A percentile compares a stretch with the other conserved stretches of the same genome.
Conservation (phyloP, 2,113 vertebrate genomes). For the Festucalex cinctus region DNA sequence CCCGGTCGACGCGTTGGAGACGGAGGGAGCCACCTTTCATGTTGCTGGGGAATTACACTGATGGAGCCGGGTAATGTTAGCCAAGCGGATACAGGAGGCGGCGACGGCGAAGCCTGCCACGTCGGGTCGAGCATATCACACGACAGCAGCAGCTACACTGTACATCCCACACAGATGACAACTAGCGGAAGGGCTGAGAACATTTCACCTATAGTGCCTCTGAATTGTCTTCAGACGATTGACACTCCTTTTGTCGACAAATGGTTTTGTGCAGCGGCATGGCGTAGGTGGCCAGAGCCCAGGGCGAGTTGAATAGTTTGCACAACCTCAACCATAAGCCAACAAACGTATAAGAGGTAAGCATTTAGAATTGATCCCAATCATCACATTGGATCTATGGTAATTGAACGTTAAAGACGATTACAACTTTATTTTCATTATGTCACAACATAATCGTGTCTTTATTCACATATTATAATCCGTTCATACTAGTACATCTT, state of each 20-base stretch:
- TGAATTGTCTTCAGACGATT: conserved; percentile 1
- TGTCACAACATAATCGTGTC: too few species aligned
- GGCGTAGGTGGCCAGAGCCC: background rate
- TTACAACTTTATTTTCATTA: too few species aligned
- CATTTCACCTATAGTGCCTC: conserved; percentile 29
- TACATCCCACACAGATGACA: conserved; percentile 16
- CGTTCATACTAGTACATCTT: too few species aligned
- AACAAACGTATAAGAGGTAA: background rate
- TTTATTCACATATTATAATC: too few species aligned
- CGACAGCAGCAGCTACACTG: conserved; percentile 27
- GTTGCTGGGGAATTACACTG: conserved; percentile 43
- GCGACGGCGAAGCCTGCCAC: conserved; percentile 21
- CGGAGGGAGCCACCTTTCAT: conserved; percentile 52
- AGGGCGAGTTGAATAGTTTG: background rate
- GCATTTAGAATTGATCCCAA: background rate
- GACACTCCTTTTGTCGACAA: background rate
- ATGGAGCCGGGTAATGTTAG: conserved; percentile 46
- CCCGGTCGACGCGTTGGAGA: conserved; percentile 45
- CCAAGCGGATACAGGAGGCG: conserved; percentile 19
- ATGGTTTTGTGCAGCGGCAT: background rate
- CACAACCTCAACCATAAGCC: background rate
- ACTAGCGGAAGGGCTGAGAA: conserved; percentile 11
- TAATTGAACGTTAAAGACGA: too few species aligned
- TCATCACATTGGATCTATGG: too few species aligned
- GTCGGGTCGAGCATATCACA: conserved; percentile 33